phyloP scores from a whole-genome alignment of 92 coral and sea anemone species.

The Zoanthus solanderi region DNA sequence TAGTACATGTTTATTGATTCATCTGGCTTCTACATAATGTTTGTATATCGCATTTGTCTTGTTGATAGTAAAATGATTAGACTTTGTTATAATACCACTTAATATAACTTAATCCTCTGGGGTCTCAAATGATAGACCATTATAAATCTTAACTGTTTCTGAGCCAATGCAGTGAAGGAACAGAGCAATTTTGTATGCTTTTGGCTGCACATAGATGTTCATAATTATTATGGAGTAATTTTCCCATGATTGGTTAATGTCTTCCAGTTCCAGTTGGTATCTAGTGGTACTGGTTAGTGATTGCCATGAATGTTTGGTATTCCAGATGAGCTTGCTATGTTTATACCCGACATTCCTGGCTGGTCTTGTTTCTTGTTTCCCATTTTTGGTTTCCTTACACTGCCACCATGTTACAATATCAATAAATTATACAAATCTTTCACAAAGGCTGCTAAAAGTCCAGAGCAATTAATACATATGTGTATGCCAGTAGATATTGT shows the following conservation, averaged over 20 bases:
- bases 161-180: conserved; percentile 43
- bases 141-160: conserved; percentile 42
- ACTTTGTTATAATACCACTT: conserved; percentile 32
- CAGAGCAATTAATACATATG: too few relatives aligned
- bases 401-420: too few relatives aligned
- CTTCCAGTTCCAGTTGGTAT: conserved; percentile 46
- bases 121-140: conserved; percentile 44
- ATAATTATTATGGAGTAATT: conserved; percentile 34
- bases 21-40: conserved; percentile 13
- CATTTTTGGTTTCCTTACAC: too few relatives aligned
- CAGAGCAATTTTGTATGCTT: conserved; percentile 42
- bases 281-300: too few relatives aligned
- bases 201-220: conserved; percentile 19
- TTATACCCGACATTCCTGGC: too few relatives aligned
- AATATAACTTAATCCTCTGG: conserved; percentile 9
- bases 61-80: conserved; percentile 46
- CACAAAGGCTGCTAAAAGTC: too few relatives aligned
- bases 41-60: conserved; percentile 47
- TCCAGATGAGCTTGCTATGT: too few relatives aligned
- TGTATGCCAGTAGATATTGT: too few relatives aligned
- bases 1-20: conserved; percentile 26
- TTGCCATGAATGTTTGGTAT: too few relatives aligned
- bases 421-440: too few relatives aligned
- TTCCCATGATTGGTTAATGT: conserved; percentile 34
- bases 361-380: too few relatives aligned